These are phyloP conservation scores for Aphis craccivora DNA, from an alignment of 1,140 invertebrate species.

Conservation along the genomic window DNA sequence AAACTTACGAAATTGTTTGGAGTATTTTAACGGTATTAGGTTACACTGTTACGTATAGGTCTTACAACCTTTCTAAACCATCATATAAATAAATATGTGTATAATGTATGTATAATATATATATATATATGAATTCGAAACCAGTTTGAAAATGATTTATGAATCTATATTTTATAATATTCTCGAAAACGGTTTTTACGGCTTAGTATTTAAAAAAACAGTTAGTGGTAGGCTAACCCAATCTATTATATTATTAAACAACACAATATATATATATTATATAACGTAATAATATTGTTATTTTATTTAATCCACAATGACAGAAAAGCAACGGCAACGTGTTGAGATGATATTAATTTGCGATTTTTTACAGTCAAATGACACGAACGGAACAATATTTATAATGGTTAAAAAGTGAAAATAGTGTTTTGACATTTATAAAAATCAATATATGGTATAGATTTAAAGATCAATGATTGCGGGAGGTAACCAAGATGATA, in stretches of 20 bases:
- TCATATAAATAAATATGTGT: background rate
- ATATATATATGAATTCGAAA: background rate
- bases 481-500: background rate
- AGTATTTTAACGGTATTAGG: background rate
- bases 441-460: background rate
- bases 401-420: background rate
- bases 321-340: background rate
- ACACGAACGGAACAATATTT: background rate
- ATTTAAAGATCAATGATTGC: background rate
- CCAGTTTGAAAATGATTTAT: conserved; percentile 37
- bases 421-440: background rate
- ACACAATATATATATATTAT: background rate
- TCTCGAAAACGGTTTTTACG: background rate
- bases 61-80: conserved; percentile 34
- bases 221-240: background rate
- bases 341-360: background rate
- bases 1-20: background rate
- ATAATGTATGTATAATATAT: background rate
- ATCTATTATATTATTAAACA: background rate
- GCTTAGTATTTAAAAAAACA: background rate
- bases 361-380: background rate
- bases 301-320: background rate
- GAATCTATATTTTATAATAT: background rate
- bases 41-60: conserved; percentile 9
- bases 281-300: background rate